phyloP scores from a whole-genome alignment of 1,140 invertebrate genomes.

The Cyphomyrmex costatus region DNA sequence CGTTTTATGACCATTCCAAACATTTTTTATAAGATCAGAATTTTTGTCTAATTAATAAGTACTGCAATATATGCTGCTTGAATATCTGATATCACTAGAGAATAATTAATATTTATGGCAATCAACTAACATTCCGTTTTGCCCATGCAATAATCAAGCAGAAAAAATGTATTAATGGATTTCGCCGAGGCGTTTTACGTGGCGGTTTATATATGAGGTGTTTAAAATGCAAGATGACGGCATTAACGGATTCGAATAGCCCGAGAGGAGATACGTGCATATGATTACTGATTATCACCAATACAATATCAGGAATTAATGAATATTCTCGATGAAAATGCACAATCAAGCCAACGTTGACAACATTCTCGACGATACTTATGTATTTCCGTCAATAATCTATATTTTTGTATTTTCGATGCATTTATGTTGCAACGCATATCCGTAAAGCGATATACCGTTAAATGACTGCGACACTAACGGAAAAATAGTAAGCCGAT shows the following conservation, averaged over 20 bases:
- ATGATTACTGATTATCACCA: constrained; percentile 52
- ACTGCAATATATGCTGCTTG: not conserved
- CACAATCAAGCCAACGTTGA: constrained; percentile 11
- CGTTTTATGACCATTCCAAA: too few species aligned
- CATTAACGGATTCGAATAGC: constrained; percentile 4
- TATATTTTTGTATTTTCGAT: constrained; percentile 38
- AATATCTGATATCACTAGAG: not conserved
- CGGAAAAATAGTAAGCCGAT: constrained; percentile 45
- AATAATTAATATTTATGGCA: not conserved
- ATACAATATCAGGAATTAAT: constrained; percentile 45
- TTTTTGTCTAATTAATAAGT: not conserved
- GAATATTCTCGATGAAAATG: constrained; percentile 50
- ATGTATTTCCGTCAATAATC: constrained; percentile 25
- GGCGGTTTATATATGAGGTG: not conserved
- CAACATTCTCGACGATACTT: not conserved
- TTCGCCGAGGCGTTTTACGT: not conserved
- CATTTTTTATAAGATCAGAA: too few species aligned
- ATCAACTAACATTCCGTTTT: not conserved
- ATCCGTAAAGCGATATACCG: constrained; percentile 10
- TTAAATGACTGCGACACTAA: constrained; percentile 24
- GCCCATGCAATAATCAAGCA: not conserved
- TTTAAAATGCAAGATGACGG: constrained; percentile 6
- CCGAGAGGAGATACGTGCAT: constrained; percentile 14
- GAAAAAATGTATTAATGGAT: not conserved
- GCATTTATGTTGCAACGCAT: not conserved